A percentile compares a stretch with the other conserved stretches of the same genome.
Evolutionary conservation across 1,140 invertebrate species (phyloP).

Genomic region (Holotrichia oblita): DNA sequence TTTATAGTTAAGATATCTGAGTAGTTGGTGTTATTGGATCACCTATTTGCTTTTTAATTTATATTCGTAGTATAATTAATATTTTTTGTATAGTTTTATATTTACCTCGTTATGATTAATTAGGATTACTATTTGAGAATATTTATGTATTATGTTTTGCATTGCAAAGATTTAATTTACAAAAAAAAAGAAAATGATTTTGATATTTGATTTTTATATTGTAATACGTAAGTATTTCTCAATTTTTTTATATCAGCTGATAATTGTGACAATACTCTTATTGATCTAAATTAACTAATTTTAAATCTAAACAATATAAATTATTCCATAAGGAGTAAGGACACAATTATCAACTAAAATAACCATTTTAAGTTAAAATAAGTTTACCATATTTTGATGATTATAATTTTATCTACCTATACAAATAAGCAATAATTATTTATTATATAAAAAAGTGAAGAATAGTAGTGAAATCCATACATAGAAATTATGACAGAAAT

Average conservation of each 20-base stretch:
- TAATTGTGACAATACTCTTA: neutral
- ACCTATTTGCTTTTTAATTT: conserved; percentile 1
- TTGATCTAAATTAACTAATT: neutral
- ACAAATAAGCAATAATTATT: conserved; percentile 39
- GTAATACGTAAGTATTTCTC: neutral
- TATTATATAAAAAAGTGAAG: conserved; percentile 15
- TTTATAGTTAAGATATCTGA: neutral
- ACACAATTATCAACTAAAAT: neutral
- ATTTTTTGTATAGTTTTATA: conserved; percentile 38
- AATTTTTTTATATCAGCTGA: neutral
- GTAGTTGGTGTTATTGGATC: conserved; percentile 16
- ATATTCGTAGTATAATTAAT: conserved; percentile 4
- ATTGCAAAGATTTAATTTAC: neutral
- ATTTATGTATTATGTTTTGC: conserved; percentile 2
- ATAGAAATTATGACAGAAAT: conserved; percentile 35
- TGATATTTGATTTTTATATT: no score
- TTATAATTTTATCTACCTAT: conserved; percentile 35
- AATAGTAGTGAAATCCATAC: conserved; percentile 31
- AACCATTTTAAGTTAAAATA: conserved; percentile 16
- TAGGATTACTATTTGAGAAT: neutral
- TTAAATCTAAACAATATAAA: neutral
- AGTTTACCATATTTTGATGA: conserved; percentile 8
- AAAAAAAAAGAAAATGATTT: no score
- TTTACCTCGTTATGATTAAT: conserved; percentile 31
- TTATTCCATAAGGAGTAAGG: neutral